Percentiles rank a stretch among this genome's conserved stretches.
Evolutionary conservation across 2,888 invertebrate genomes (phyloP).

Genomic region (Apodemia zela): DNA sequence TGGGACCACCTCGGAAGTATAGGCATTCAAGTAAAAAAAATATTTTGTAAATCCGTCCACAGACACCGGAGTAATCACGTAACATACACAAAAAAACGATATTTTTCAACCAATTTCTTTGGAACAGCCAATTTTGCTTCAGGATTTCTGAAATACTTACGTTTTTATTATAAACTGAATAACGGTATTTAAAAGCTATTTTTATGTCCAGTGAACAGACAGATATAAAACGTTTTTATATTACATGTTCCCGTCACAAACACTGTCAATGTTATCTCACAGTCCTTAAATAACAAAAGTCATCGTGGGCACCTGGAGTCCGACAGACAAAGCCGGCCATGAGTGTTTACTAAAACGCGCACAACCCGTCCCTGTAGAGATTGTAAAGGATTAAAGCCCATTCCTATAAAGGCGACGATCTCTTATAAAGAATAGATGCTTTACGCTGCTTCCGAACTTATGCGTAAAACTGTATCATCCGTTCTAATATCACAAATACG

Average conservation of each 20-base stretch:
- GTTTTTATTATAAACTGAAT: too few relatives aligned
- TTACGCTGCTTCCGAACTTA: not conserved
- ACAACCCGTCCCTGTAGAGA: not conserved
- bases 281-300: not conserved
- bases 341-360: not conserved
- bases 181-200: not conserved
- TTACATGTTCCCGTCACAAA: not conserved
- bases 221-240: conserved; percentile 3
- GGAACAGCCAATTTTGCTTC: too few relatives aligned
- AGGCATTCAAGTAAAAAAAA: too few relatives aligned
- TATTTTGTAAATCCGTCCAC: too few relatives aligned
- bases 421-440: not conserved
- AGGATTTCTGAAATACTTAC: too few relatives aligned
- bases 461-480: not conserved
- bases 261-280: not conserved
- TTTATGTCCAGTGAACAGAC: not conserved
- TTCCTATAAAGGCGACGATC: not conserved
- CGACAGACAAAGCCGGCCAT: not conserved
- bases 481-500: not conserved
- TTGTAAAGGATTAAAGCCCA: conserved; percentile 1
- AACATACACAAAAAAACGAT: too few relatives aligned
- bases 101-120: too few relatives aligned
- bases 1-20: too few relatives aligned
- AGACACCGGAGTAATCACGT: too few relatives aligned
- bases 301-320: not conserved